Evolutionary conservation across 2,888 invertebrate genomes (phyloP), one percentile per base, ranked within the genome.

Genomic region (Flabesymbios commensalis): DNA sequence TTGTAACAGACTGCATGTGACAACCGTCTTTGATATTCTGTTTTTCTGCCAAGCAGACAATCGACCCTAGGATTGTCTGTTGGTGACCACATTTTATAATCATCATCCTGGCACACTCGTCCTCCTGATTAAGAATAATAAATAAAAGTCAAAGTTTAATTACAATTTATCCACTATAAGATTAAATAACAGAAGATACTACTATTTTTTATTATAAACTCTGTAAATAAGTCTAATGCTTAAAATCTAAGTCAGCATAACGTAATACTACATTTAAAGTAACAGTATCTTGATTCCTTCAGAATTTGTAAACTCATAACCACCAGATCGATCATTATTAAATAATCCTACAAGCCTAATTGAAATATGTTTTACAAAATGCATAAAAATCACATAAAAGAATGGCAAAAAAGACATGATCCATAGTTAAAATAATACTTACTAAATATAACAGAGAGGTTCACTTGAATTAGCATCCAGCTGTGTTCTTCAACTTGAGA

Each of bases 1-100:
- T 91, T 93, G 79, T 90, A 92, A 78, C 95, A 95, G 71, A 90
- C 89, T 0, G 89, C 85, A 72, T 88, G 88, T 0, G 90, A 86
- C 14, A 90, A 86, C 65, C 93, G 85, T 63, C 93, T 85, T 78
- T 91, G 88, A 83, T 89, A 93, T 0, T 88, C 88, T 68, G 90
- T 88, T 70, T 89, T 89, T 24, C 88, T 36, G 0, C 94, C 95
- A 52, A 95, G 83, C 2, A 93, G 86, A 76, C 94, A 94, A 54
- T 0, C 88, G 86, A 69, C 87, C 84, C 39, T 73, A 66, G 64
- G 65, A 64, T 65, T 56, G 63, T 69, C 61, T 28, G 43, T 72
- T 60, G 94, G 92, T 1, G 91, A 90, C 94, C 94, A 94, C 73
- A 87, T 87, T 83, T 94, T 94, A 81, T 92, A 94, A 79, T 94